phyloP scores from a whole-genome alignment of 2,888 invertebrate genomes.

The Oscheius sp. region DNA sequence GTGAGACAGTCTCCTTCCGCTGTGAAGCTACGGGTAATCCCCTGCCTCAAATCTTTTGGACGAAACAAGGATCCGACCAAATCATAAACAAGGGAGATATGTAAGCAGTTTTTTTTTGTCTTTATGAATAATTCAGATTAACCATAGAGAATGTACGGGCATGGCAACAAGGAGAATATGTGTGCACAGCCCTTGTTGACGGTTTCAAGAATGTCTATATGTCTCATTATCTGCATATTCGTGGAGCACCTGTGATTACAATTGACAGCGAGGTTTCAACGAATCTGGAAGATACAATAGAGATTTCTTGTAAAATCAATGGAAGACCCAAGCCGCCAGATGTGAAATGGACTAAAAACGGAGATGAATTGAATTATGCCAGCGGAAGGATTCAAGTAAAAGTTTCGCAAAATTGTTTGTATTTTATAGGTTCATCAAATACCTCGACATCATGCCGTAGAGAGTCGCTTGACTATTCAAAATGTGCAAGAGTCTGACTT shows the following conservation, averaged over 20 bases:
- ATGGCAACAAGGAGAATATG: conserved; percentile 66
- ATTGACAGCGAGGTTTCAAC: conserved; percentile 37
- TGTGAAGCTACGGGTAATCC: conserved; percentile 66
- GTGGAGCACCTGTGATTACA: conserved; percentile 57
- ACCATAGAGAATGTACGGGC: conserved; percentile 57
- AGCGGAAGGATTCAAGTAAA: conserved; percentile 53
- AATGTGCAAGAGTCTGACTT: conserved; percentile 60
- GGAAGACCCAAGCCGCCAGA: conserved; percentile 61
- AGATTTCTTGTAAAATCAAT: conserved; percentile 53
- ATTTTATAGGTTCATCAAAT: conserved; percentile 54
- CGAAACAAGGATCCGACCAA: conserved; percentile 52
- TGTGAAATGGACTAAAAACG: conserved; percentile 59
- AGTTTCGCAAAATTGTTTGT: neutral
- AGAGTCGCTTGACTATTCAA: conserved; percentile 62
- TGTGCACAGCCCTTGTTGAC: conserved; percentile 62
- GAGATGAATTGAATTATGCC: conserved; percentile 55
- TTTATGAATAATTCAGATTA: conserved; percentile 41
- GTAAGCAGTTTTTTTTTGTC: conserved; percentile 30
- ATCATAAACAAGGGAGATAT: conserved; percentile 59
- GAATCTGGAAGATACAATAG: conserved; percentile 45
- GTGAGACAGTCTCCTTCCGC: conserved; percentile 59
- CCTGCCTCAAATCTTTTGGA: conserved; percentile 59
- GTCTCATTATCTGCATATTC: conserved; percentile 59
- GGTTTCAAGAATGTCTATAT: conserved; percentile 57
- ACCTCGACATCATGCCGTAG: conserved; percentile 60